phyloP scores from a whole-genome alignment of 2,113 vertebrate species.

The Heterochromis multidens region DNA sequence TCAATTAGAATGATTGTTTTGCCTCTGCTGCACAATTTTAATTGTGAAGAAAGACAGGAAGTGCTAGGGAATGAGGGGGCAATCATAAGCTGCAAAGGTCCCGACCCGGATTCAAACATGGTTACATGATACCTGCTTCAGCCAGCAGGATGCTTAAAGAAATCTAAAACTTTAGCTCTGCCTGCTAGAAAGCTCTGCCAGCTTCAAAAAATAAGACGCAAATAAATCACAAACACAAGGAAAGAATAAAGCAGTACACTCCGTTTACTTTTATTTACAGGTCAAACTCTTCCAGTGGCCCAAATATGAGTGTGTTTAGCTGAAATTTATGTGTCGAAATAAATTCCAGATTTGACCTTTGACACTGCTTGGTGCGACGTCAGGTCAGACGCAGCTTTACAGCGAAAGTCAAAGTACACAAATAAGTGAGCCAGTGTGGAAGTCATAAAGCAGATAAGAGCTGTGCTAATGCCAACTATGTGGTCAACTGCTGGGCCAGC shows the following conservation, averaged over 20 bases:
- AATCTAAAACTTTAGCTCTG: background rate
- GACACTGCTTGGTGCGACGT: background rate
- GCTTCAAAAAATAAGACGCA: background rate
- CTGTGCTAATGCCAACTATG: conserved; percentile 13
- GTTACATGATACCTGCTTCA: conserved; percentile 16
- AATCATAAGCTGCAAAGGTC: conserved; percentile 20
- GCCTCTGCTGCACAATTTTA: background rate
- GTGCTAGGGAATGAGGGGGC: background rate
- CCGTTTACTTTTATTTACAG: conserved; percentile 14
- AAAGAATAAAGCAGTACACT: background rate
- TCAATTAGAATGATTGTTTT: background rate
- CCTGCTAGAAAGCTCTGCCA: background rate
- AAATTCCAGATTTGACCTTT: conserved; percentile 60
- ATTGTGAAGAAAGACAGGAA: conserved; percentile 26
- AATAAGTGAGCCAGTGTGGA: conserved; percentile 62
- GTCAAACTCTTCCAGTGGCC: conserved; percentile 26
- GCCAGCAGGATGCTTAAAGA: background rate
- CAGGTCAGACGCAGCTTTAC: conserved; percentile 31
- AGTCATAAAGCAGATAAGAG: conserved; percentile 69
- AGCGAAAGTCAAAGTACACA: conserved; percentile 71
- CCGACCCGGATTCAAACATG: background rate
- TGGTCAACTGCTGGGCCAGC: background rate
- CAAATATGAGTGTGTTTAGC: background rate
- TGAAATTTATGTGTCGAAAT: conserved; percentile 36
- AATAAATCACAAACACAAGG: background rate